Evolutionary conservation across 2,797 vertebrate species (phyloP), one percentile per base, ranked within the genome.

Genomic region (Morelia viridis): DNA sequence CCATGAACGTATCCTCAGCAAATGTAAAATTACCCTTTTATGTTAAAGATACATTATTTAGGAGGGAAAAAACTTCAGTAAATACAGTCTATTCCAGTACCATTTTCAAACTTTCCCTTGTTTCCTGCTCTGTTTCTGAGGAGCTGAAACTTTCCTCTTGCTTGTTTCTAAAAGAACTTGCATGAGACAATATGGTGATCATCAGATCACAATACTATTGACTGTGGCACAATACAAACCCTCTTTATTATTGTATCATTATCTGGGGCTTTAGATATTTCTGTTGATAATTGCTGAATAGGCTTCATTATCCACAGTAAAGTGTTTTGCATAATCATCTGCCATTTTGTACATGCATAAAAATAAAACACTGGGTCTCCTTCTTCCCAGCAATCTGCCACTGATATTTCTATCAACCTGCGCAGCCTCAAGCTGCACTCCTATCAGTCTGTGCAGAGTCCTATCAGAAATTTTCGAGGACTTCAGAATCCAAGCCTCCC

Each of bases 141-240:
- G 35, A 76, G 2, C 22, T 41, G 91, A 93, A 95, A 5, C 12
- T 62, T 0, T 56, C 26, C 93, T 92, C 31, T 85, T 91, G 91
- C 85, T 41, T 60, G 31, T 46, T 85, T 31, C 87, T 58, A 65
- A 58, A 90, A 64, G 46, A 87, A n/a, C 53, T n/a, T 0, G 9
- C 35, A 83, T 41, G 15, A 58, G 90, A 71, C 84, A 22, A n/a
- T 62, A 84, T 58, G 57, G 12, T 50, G 57, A 19, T 56, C 9
- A 60, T 90, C 58, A 46, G 56, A 15, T 6, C 53, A 88, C 61
- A 6, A 68, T 91, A 50, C 83, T 86, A 89, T 64, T 60, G 17
- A 50, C 35, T 35, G 2, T 71, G 35, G 31, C 31, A 76, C 64
- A 65, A 65, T 65, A n/a, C 31, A 76, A 22, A 35, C 22, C 17